Base-by-base conservation (phyloP, 2,888 invertebrate genomes). In the Ophonus ardosiacus region DNA sequence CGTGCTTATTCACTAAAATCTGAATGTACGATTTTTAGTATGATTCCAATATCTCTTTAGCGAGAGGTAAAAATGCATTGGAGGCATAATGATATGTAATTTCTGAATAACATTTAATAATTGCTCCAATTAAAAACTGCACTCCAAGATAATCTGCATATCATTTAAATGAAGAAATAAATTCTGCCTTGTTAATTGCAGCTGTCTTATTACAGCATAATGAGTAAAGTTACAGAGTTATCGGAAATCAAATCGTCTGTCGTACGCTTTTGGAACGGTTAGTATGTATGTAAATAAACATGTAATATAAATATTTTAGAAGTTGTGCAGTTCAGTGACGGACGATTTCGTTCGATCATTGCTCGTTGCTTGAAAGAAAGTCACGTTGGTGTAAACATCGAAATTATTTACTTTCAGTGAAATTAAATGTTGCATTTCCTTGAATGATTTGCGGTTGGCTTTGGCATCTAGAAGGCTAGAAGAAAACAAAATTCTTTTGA, bases 251-350 rank as follows among this genome's bases (percentile, higher is more conserved):
- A 43, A 74, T 74, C 71, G 10, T 71, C 68, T 13, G 68, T 15
- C 17, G 68, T 38, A 79, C 59, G 68, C 43, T 81, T 68, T 81
- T 43, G 17, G 68, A 21, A 24, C 24, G n/a, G 81, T 10, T 43
- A 43, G 65, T 81, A 81, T 51, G 56, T 81, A 43, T 43, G 81
- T 68, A 81, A 81, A 81, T 81, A 81, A 81, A 68, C 81, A 65
- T 81, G 51, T 56, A 65, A 24, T 81, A 81, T 81, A 68, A 81
- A 81, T 81, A 81, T 81, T 81, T 81, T 65, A 81, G 51, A 81
- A 81, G 65, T 43, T 65, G 81, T 40, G 56, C 17, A 61, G 79
- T 78, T 78, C 78, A 78, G 57, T 78, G 78, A 57, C 78, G 56
- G 56, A 68, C 31, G 31, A 74, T 74, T 40, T 43, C 61, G 79